phyloP scores from a whole-genome alignment of 2,888 invertebrate genomes.

The Cephus pulcher region DNA sequence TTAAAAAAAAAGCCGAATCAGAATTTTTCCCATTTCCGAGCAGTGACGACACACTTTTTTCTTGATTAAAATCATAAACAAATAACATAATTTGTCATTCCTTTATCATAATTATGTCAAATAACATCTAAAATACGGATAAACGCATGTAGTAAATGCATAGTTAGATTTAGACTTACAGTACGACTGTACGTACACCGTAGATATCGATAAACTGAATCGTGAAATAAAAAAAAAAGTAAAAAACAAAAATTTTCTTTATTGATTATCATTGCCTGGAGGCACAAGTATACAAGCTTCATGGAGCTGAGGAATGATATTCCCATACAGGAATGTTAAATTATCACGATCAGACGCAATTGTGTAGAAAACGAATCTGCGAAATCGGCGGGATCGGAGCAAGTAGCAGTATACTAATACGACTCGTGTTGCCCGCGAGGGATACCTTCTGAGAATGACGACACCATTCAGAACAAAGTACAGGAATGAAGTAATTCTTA shows the following conservation, averaged over 20 bases:
- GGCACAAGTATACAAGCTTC: not conserved
- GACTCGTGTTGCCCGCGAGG: not conserved
- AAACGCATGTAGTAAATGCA: too few species aligned
- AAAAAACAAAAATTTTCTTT: not conserved
- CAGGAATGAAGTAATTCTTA: not conserved
- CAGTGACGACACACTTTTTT: too few species aligned
- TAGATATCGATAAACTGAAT: not conserved
- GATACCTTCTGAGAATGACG: not conserved
- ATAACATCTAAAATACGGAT: too few species aligned
- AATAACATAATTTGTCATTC: not conserved
- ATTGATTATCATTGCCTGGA: not conserved
- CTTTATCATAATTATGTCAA: not conserved
- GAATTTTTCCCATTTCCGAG: too few species aligned
- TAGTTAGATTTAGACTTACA: too few species aligned
- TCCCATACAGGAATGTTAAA: not conserved
- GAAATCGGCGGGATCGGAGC: not conserved
- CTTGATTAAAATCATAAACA: too few species aligned
- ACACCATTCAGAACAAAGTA: not conserved
- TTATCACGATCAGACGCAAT: not conserved
- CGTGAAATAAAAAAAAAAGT: too few species aligned
- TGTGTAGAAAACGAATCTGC: not conserved
- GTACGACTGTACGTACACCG: not conserved
- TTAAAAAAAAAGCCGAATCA: too few species aligned
- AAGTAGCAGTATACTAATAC: not conserved
- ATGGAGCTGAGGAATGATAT: not conserved